Conservation (phyloP, 2,113 vertebrate species). For the Mobula birostris region DNA sequence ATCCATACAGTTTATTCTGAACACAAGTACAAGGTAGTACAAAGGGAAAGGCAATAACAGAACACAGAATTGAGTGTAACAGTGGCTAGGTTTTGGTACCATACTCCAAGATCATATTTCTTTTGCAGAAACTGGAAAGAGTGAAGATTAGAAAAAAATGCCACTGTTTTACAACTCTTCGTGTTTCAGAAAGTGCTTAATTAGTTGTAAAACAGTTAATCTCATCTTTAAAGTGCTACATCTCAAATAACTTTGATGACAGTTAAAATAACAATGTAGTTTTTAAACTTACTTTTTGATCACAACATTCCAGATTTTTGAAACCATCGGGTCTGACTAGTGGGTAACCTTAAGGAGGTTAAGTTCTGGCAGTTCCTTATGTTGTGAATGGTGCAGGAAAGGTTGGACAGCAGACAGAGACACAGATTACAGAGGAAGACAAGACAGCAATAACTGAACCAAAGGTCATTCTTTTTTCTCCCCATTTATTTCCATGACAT, state of each 20-base stretch:
- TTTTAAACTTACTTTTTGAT: background rate
- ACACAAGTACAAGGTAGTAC: too few relatives aligned
- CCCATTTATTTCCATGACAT: too few relatives aligned
- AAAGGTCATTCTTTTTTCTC: background rate
- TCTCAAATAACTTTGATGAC: background rate
- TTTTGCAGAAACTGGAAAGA: background rate
- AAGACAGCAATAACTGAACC: background rate
- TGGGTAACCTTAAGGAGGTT: background rate
- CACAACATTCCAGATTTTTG: background rate
- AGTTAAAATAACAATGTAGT: background rate
- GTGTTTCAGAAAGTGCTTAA: too few relatives aligned
- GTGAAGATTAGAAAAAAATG: background rate
- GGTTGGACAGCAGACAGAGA: background rate
- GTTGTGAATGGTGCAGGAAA: background rate
- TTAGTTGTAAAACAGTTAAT: background rate
- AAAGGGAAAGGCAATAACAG: too few relatives aligned
- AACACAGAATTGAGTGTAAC: too few relatives aligned
- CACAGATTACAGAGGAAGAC: background rate
- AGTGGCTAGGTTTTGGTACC: background rate
- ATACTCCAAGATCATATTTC: background rate
- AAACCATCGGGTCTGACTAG: background rate
- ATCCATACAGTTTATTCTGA: too few relatives aligned
- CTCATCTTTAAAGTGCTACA: background rate
- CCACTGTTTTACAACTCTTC: too few relatives aligned
- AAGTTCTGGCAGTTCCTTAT: background rate